Evolutionary conservation across 2,888 invertebrate genomes (phyloP).

Genomic region (Cynaeus angustus): DNA sequence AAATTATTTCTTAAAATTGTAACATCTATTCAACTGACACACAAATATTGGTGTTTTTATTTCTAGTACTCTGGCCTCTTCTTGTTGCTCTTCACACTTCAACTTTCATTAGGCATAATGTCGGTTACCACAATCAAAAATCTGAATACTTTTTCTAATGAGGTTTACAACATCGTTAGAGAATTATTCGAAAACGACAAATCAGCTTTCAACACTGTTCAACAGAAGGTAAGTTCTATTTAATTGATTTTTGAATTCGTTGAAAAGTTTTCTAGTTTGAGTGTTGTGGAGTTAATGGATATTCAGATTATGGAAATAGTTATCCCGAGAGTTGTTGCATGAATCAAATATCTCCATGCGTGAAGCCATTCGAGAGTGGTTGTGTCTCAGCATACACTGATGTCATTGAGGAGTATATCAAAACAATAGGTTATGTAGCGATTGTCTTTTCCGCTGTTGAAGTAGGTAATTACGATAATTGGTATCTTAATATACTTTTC

Average conservation of each 20-base stretch:
- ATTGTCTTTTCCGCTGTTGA: not conserved
- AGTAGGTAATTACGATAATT: not conserved
- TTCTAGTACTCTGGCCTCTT: not conserved
- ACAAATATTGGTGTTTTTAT: not conserved
- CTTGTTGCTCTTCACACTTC: not conserved
- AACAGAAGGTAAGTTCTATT: not conserved
- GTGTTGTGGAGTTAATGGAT: conserved; percentile 10
- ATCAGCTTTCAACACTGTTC: not conserved
- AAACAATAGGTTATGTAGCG: not conserved
- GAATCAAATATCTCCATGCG: not conserved
- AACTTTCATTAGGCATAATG: conserved; percentile 3
- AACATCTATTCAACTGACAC: not conserved
- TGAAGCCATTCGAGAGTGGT: not conserved
- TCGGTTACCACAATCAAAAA: not conserved
- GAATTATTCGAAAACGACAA: not conserved
- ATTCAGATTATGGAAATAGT: not conserved
- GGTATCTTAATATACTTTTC: not conserved
- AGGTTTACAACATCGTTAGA: not conserved
- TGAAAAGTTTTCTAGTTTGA: not conserved
- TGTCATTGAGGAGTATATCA: not conserved
- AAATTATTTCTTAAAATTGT: conserved; percentile 5
- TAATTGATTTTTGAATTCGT: not conserved
- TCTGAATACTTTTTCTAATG: not conserved
- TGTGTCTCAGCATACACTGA: not conserved
- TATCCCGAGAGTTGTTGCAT: not conserved